Conservation (phyloP, 2,797 vertebrate species). For the Oreonectes daqikongensis region DNA sequence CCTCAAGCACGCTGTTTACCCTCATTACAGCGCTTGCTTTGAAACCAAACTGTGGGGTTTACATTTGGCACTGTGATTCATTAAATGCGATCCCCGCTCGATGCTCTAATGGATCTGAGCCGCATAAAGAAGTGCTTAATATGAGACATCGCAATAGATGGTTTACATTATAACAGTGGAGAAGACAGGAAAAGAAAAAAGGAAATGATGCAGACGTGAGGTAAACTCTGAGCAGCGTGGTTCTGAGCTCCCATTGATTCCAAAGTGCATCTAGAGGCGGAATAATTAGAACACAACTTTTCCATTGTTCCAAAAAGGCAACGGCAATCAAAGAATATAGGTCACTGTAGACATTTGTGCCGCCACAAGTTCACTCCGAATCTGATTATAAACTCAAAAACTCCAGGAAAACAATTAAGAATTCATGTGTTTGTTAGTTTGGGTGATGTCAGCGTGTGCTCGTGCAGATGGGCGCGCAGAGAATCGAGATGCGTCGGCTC, state of each 20-base stretch:
- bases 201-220: not conserved
- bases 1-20: constrained; percentile 7
- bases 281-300: constrained; percentile 55
- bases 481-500: not conserved
- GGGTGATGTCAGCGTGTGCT: constrained; percentile 24
- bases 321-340: constrained; percentile 51
- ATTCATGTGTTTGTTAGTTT: constrained; percentile 39
- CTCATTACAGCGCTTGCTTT: constrained; percentile 8
- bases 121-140: constrained; percentile 8
- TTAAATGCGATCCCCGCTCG: not conserved
- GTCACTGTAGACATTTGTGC: constrained; percentile 43
- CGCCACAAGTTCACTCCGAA: constrained; percentile 45
- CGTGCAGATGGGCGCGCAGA: constrained; percentile 33
- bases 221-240: constrained; percentile 18
- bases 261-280: constrained; percentile 11
- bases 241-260: constrained; percentile 31
- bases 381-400: constrained; percentile 49
- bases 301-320: constrained; percentile 46
- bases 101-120: not conserved
- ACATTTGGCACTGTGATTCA: constrained; percentile 11
- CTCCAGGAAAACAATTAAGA: constrained; percentile 51
- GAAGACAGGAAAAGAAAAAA: not conserved
- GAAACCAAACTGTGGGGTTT: constrained; percentile 1
- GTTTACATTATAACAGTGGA: not conserved
- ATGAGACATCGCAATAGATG: not conserved